Conservation (phyloP, 2,113 vertebrate species). For the Halichoerus grypus region DNA sequence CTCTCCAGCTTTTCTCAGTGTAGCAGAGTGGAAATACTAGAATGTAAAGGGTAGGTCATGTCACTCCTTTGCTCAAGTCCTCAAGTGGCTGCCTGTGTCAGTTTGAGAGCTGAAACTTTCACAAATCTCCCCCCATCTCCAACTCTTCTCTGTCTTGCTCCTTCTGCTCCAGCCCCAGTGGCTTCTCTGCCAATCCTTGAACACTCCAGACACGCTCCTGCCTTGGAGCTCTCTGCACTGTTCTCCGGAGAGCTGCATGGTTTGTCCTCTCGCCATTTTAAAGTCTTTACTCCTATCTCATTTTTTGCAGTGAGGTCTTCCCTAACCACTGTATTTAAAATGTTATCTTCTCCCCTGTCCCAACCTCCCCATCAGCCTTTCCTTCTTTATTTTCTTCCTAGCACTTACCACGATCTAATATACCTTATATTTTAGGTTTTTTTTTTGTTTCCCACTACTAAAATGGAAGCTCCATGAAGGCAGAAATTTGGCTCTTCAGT, state of each 20-base stretch:
- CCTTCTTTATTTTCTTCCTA: not conserved
- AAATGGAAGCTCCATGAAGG: not conserved
- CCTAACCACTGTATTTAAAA: not conserved
- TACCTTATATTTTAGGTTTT: not conserved
- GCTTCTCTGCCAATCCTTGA: not conserved
- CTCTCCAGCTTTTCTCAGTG: not conserved
- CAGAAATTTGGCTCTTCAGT: not conserved
- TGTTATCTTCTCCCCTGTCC: not conserved
- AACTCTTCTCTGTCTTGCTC: not conserved
- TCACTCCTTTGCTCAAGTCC: not conserved
- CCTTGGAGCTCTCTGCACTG: not conserved
- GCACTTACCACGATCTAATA: not conserved
- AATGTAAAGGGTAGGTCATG: not conserved
- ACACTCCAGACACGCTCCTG: not conserved
- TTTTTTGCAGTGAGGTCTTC: not conserved
- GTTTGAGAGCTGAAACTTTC: not conserved
- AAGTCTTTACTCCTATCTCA: not conserved
- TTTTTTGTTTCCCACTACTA: not conserved
- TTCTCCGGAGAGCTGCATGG: not conserved
- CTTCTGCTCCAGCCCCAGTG: not conserved
- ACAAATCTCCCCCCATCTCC: not conserved
- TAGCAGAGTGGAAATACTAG: not conserved
- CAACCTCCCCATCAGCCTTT: not conserved
- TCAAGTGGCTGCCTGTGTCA: not conserved
- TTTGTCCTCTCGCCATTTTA: not conserved